phyloP scores from a whole-genome alignment of 1,140 invertebrate species.

The Bombus terrestris region DNA sequence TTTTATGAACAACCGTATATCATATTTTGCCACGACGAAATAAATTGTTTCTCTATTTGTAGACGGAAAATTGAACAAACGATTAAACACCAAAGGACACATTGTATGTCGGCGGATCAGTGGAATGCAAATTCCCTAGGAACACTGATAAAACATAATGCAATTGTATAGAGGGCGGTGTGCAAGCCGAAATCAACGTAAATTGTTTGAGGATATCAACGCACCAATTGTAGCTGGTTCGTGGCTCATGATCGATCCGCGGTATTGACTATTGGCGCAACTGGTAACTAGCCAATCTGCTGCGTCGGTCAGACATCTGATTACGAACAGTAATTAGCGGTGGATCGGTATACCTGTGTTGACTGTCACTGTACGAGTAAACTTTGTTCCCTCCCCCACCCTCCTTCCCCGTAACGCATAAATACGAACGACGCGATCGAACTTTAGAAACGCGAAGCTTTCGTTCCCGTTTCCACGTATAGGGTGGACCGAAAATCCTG shows the following conservation, averaged over 20 bases:
- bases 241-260: slow-evolving; percentile 18
- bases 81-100: not conserved
- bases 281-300: slow-evolving; percentile 57
- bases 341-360: slow-evolving; percentile 23
- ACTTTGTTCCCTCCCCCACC: not conserved
- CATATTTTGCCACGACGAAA: not conserved
- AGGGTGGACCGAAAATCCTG: no score
- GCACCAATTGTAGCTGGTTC: not conserved
- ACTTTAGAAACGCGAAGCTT: slow-evolving; percentile 3
- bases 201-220: slow-evolving; percentile 39
- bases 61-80: no score
- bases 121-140: not conserved
- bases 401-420: not conserved
- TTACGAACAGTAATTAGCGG: slow-evolving; percentile 57
- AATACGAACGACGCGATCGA: slow-evolving; percentile 14
- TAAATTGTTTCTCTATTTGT: not conserved
- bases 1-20: not conserved
- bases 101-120: no score
- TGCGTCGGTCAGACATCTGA: slow-evolving; percentile 49
- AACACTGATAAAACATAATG: not conserved
- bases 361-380: slow-evolving; percentile 24
- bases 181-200: slow-evolving; percentile 28
- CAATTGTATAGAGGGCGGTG: not conserved
- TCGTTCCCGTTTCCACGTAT: not conserved
- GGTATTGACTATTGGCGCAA: slow-evolving; percentile 39